phyloP scores from a whole-genome alignment of 2,113 vertebrate species.

The Pluvialis apricaria region DNA sequence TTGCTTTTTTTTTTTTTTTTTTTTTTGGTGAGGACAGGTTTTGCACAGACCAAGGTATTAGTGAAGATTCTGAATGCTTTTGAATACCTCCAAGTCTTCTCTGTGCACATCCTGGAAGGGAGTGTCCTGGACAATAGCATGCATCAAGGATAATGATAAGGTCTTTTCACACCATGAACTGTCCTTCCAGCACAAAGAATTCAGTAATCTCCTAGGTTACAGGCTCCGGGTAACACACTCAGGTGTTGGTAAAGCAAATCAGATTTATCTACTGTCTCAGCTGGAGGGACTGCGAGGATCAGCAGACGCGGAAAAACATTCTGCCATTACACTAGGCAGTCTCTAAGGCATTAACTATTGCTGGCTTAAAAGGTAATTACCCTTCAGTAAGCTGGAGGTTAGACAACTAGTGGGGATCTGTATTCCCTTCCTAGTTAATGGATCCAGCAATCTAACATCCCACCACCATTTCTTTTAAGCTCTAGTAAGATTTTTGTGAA shows the following conservation, averaged over 20 bases:
- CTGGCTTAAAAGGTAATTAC: background rate
- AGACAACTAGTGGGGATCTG: background rate
- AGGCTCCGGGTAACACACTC: background rate
- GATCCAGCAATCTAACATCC: background rate
- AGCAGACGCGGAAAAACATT: background rate
- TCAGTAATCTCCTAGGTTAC: background rate
- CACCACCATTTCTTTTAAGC: background rate
- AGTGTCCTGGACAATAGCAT: background rate
- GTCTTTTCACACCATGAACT: background rate
- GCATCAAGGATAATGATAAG: background rate
- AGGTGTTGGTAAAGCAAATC: background rate
- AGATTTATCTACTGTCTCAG: background rate
- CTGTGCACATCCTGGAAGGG: fast-evolving
- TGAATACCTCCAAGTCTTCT: background rate
- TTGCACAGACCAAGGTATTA: background rate
- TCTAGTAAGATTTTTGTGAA: background rate
- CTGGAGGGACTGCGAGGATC: background rate
- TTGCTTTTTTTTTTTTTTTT: no score
- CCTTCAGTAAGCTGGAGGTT: background rate
- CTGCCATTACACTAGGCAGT: background rate
- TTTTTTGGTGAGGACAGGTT: background rate
- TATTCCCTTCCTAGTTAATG: background rate
- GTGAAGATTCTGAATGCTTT: background rate
- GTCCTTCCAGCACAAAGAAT: background rate
- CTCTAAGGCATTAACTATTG: background rate